Conservation (phyloP, 2,113 vertebrate genomes). For the Struthidea cinerea region DNA sequence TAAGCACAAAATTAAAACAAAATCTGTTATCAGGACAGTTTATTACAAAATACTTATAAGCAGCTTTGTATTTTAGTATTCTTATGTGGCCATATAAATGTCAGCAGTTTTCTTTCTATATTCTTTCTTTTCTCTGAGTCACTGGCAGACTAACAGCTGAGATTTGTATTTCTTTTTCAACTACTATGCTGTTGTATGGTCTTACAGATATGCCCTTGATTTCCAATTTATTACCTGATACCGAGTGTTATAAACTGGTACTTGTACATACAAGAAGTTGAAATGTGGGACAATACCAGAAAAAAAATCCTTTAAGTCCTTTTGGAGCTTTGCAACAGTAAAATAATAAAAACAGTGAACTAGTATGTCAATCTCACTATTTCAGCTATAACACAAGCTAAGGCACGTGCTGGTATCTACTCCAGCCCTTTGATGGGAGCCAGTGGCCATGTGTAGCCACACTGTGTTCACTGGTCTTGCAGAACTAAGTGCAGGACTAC, state of each 20-base stretch:
- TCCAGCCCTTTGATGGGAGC: neutral
- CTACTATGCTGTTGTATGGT: neutral
- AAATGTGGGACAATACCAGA: neutral
- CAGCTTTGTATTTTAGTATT: neutral
- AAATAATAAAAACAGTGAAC: neutral
- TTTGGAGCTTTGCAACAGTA: neutral
- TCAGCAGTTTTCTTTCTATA: neutral
- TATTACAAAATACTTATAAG: neutral
- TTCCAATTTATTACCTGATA: neutral
- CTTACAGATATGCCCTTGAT: neutral
- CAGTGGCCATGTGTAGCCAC: neutral
- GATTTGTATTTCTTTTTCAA: neutral
- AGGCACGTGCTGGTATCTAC: accelerated
- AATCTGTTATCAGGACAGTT: neutral
- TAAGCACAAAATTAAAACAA: neutral
- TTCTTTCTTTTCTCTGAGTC: neutral
- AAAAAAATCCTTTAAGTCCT: neutral
- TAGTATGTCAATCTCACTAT: neutral
- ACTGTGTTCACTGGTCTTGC: neutral
- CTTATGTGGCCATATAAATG: neutral
- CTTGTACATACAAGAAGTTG: neutral
- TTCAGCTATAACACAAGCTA: neutral
- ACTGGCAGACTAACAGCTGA: neutral
- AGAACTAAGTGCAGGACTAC: neutral
- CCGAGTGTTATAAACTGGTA: neutral